Conservation (phyloP, 1,140 invertebrate genomes). For the Sycobia sp. region DNA sequence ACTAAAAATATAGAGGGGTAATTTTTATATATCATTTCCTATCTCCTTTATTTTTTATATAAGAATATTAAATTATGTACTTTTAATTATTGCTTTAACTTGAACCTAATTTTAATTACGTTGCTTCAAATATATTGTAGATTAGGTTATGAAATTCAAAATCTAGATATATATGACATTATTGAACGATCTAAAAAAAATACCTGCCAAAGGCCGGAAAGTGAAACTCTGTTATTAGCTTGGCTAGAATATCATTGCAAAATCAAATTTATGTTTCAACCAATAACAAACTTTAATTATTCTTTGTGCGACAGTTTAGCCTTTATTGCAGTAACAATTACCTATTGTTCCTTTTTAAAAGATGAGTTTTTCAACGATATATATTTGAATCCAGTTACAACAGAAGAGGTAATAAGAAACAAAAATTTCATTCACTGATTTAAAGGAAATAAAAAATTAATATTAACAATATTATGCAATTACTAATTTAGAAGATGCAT, state of each 20-base stretch:
- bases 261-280: neutral
- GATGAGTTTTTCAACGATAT: constrained; percentile 46
- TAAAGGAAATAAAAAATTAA: no score
- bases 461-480: no score
- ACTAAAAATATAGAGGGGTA: constrained; percentile 4
- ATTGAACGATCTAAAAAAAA: neutral
- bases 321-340: constrained; percentile 49
- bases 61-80: no score
- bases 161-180: neutral
- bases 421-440: no score
- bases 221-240: constrained; percentile 37
- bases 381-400: constrained; percentile 42
- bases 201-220: neutral
- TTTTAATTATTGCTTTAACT: no score
- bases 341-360: constrained; percentile 54
- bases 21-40: no score
- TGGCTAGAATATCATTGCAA: constrained; percentile 44
- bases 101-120: no score
- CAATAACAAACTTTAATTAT: constrained; percentile 42
- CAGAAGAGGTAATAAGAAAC: constrained; percentile 49
- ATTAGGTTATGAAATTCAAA: no score
- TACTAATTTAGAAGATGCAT: constrained; percentile 50
- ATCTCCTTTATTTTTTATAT: no score
- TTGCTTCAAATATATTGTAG: no score
- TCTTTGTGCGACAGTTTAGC: constrained; percentile 51